A percentile compares a stretch with the other conserved stretches of the same genome.
Evolutionary conservation across 2,797 vertebrate species (phyloP).

Genomic region (Mus caroli): DNA sequence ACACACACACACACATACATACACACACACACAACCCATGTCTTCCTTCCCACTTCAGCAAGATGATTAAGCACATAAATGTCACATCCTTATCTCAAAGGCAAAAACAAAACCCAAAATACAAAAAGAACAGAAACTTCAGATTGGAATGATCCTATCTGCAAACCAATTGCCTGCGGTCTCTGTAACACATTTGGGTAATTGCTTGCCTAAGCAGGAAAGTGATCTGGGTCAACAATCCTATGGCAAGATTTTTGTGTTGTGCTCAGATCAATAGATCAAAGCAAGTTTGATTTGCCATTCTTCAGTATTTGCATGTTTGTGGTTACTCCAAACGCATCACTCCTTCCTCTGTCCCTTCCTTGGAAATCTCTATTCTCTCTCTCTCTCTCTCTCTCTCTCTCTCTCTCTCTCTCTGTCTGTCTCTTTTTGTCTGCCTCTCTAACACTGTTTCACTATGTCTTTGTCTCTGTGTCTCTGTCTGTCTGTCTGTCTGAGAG

Average conservation of each 20-base stretch:
- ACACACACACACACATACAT: too few species aligned
- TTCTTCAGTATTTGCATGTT: neutral
- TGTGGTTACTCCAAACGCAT: neutral
- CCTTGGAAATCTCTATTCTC: neutral
- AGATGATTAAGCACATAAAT: neutral
- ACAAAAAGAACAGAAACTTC: neutral
- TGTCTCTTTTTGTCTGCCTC: neutral
- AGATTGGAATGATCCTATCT: neutral
- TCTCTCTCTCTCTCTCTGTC: neutral
- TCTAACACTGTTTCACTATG: neutral
- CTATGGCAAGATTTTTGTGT: neutral
- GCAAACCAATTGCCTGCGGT: neutral
- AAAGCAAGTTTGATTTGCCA: neutral
- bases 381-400: neutral
- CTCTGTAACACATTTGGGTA: neutral
- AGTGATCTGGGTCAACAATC: neutral
- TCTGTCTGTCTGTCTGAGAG: neutral
- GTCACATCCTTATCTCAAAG: neutral
- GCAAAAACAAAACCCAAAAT: neutral
- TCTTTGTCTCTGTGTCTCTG: neutral
- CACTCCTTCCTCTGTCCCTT: neutral
- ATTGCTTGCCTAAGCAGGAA: slow-evolving; percentile 31
- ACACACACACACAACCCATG: too few species aligned
- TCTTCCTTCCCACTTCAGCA: neutral
- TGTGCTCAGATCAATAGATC: neutral